Conservation (phyloP, 2,888 invertebrate genomes). For the Alitta virens region DNA sequence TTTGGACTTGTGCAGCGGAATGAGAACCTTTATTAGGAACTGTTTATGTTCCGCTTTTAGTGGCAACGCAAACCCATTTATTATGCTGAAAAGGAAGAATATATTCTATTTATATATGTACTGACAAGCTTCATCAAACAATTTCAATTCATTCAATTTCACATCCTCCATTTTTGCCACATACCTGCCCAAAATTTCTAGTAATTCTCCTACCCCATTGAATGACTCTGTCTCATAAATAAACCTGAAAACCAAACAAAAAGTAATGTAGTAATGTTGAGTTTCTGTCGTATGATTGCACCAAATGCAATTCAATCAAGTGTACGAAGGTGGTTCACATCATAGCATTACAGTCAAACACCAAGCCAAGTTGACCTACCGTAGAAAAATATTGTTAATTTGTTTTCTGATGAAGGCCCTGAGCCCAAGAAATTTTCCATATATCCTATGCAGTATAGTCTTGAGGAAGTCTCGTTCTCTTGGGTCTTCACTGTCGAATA, state of each 20-base stretch:
- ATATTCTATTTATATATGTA: constrained; percentile 1
- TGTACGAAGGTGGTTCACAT: too few species aligned
- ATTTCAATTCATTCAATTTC: background rate
- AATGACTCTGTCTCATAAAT: constrained; percentile 98
- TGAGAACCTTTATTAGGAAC: constrained; percentile 89
- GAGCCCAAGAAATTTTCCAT: constrained; percentile 55
- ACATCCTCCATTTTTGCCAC: background rate
- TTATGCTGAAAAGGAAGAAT: constrained; percentile 72
- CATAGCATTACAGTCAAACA: too few species aligned
- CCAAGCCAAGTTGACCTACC: constrained; percentile 58
- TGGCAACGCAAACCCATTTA: constrained; percentile 97
- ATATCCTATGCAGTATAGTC: constrained; percentile 55
- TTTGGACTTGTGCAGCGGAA: constrained; percentile 95
- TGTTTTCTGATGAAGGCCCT: constrained; percentile 72
- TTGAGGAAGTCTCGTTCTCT: constrained; percentile 60
- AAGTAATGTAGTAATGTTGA: background rate
- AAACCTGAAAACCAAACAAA: constrained; percentile 68
- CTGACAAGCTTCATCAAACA: background rate
- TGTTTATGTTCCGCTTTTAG: constrained; percentile 97
- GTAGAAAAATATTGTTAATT: constrained; percentile 95
- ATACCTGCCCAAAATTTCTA: constrained; percentile 82
- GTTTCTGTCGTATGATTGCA: too few species aligned
- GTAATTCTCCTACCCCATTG: constrained; percentile 93
- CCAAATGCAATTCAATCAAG: too few species aligned
- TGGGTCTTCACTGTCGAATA: constrained; percentile 57